Evolutionary conservation across 2,888 invertebrate species (phyloP), one percentile per base, ranked within the genome.

Genomic region (Drosophila prolongata): DNA sequence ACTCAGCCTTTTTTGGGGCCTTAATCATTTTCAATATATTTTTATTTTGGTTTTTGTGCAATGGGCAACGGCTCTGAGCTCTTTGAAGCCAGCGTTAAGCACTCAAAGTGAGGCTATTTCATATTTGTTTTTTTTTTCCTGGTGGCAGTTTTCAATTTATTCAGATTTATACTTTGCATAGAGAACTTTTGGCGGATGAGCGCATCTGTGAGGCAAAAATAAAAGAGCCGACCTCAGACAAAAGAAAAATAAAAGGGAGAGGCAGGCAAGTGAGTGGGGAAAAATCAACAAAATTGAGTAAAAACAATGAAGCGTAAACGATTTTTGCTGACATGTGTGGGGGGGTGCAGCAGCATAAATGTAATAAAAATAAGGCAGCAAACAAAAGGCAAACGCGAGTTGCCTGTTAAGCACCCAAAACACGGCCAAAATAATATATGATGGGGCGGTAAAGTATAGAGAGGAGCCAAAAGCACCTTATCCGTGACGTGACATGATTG

Each of bases 251-350:
- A 62, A 52, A 52, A 52, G 52, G 64, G 38, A 19, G 58, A 77
- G 57, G 60, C 30, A 49, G 52, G 62, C 59, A 40, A 72, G 68
- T 72, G 76, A 80, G 46, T 14, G n/a, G 37, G 24, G 72, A 76
- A 73, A 73, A 54, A 61, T 83, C 77, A 80, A 75, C 66, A 61
- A 78, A 84, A 80, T 82, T 85, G 79, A 87, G 86, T 82, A 80
- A 85, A 75, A 85, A 87, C 86, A 85, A 85, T 87, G 85, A 87
- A 85, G 85, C 86, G 79, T 82, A 80, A 85, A 87, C 75, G 83
- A 76, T 87, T 87, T 85, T 75, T 87, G 87, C 87, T 85, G 85
- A 85, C 87, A 74, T 76, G 73, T 73, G 54, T 47, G 47, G 43
- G 43, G 46, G 49, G 42, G 6, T 42, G 16, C 49, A 55, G 47